These are phyloP conservation scores for Archocentrus centrarchus DNA, from an alignment of 2,113 vertebrate genomes.

Conservation along the genomic window DNA sequence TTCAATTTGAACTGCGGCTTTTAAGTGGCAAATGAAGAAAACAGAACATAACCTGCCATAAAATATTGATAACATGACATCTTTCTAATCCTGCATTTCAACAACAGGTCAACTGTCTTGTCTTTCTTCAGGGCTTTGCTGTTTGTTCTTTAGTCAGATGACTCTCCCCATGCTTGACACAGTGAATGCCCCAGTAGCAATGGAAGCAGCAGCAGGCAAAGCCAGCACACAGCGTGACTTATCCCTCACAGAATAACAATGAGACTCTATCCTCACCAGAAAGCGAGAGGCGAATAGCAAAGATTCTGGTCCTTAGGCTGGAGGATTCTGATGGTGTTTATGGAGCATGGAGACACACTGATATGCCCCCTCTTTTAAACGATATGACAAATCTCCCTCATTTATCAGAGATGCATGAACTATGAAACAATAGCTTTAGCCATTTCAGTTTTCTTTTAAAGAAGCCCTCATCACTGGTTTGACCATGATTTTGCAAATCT, in stretches of 20 bases:
- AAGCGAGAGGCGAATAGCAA: constrained; percentile 24
- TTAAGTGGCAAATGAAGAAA: constrained; percentile 3
- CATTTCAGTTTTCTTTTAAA: neutral
- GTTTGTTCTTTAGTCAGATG: constrained; percentile 73
- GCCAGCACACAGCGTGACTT: constrained; percentile 63
- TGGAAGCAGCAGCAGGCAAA: constrained; percentile 57
- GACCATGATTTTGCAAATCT: neutral
- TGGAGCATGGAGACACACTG: constrained; percentile 28
- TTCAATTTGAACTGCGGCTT: neutral
- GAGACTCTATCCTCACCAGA: constrained; percentile 45
- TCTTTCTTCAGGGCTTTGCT: constrained; percentile 50
- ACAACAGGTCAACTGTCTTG: constrained; percentile 54
- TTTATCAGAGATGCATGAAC: neutral
- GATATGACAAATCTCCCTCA: neutral
- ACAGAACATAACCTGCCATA: neutral
- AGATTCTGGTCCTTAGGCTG: constrained; percentile 7
- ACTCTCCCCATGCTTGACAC: constrained; percentile 61
- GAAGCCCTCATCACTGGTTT: neutral
- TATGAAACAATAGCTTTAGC: neutral
- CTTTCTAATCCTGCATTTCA: constrained; percentile 21
- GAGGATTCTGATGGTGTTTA: constrained; percentile 41
- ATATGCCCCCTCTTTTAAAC: constrained; percentile 5
- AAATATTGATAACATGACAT: constrained; percentile 29
- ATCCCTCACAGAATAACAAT: constrained; percentile 71
- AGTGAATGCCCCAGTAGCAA: constrained; percentile 55